Conservation (phyloP, 1,140 invertebrate genomes). For the Phocides pigmalion region DNA sequence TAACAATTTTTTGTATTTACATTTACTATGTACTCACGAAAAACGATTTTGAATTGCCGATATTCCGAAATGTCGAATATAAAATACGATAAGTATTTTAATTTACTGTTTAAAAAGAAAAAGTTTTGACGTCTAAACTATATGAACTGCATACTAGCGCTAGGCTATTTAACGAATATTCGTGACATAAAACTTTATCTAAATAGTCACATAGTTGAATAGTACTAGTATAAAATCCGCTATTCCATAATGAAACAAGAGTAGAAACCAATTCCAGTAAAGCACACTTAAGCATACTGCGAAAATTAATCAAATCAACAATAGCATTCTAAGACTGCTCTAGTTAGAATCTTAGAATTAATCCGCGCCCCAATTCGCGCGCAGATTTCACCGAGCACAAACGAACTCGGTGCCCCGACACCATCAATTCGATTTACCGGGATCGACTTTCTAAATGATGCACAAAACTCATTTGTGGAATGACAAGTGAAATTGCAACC, state of each 20-base stretch:
- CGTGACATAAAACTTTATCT: too few species aligned
- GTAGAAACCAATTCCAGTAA: background rate
- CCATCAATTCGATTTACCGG: slow-evolving; percentile 70
- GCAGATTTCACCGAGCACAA: slow-evolving; percentile 41
- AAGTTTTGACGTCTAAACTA: too few species aligned
- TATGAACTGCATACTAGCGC: too few species aligned
- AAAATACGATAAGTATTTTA: too few species aligned
- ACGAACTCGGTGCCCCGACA: slow-evolving; percentile 34
- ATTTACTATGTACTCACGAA: too few species aligned
- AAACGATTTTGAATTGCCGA: too few species aligned
- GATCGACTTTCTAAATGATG: slow-evolving; percentile 78
- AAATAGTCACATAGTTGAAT: too few species aligned
- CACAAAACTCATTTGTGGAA: slow-evolving; percentile 73
- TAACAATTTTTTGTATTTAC: too few species aligned
- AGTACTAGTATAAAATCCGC: too few species aligned
- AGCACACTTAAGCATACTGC: background rate
- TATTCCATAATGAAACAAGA: background rate
- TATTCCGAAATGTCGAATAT: too few species aligned
- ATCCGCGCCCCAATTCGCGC: slow-evolving; percentile 30
- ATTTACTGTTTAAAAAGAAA: too few species aligned
- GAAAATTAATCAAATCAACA: slow-evolving; percentile 34
- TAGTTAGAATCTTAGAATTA: slow-evolving; percentile 17
- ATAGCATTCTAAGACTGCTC: slow-evolving; percentile 24
- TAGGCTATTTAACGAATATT: too few species aligned
- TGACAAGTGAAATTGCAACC: slow-evolving; percentile 72